A percentile compares a stretch with the other conserved stretches of the same genome.
phyloP scores from a whole-genome alignment of 64 coral and sea anemone genomes.

The Montipora efflorescens region DNA sequence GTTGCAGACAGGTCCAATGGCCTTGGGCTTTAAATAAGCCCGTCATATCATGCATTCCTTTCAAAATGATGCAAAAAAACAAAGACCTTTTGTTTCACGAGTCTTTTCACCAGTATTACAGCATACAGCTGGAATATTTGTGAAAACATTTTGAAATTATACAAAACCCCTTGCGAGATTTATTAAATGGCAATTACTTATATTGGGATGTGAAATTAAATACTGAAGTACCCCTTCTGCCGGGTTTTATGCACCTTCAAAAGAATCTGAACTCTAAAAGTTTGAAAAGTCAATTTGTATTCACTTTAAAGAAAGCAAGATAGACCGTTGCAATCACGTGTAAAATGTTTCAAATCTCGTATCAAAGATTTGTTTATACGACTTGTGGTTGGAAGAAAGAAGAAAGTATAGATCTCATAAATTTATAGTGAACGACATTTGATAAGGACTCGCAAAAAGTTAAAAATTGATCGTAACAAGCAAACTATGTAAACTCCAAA shows the following conservation, averaged over 20 bases:
- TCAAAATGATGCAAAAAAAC: conserved; percentile 15
- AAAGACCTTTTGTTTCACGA: conserved; percentile 10
- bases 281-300: not conserved
- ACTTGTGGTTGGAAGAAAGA: no score
- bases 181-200: not conserved
- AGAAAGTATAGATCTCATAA: not conserved
- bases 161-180: not conserved
- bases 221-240: not conserved
- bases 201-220: not conserved
- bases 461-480: no score
- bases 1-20: not conserved
- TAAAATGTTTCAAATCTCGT: no score
- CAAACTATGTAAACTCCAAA: no score
- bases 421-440: not conserved
- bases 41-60: not conserved
- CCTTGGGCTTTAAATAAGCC: not conserved
- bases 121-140: conserved; percentile 15
- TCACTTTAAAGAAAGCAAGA: not conserved
- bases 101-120: not conserved
- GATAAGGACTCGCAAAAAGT: no score
- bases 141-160: not conserved
- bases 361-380: no score
- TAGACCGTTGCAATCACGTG: conserved; percentile 3
- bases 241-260: not conserved
- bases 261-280: not conserved